phyloP scores from a whole-genome alignment of 2,113 vertebrate species.

The Falcunculus frontatus region DNA sequence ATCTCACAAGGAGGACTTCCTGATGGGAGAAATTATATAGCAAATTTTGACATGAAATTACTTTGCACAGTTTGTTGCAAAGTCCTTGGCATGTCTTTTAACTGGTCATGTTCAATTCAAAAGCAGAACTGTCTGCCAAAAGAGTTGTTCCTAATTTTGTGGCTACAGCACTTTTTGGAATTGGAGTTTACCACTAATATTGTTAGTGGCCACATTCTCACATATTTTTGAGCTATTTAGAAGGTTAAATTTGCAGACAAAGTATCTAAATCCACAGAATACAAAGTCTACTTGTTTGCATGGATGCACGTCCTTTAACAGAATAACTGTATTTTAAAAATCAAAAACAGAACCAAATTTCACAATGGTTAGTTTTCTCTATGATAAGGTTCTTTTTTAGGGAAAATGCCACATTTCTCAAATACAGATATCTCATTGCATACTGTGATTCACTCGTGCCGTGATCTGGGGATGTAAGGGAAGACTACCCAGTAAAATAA shows the following conservation, averaged over 20 bases:
- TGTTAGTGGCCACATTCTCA: background rate
- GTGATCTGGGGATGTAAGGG: background rate
- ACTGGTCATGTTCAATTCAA: background rate
- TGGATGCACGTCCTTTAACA: background rate
- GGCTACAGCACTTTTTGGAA: background rate
- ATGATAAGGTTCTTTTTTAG: background rate
- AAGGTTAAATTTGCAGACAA: background rate
- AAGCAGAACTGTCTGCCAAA: background rate
- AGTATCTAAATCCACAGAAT: background rate
- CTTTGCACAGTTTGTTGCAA: background rate
- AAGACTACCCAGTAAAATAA: background rate
- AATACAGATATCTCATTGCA: background rate
- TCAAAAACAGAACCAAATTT: background rate
- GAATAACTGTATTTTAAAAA: background rate
- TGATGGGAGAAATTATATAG: slow-evolving; percentile 12
- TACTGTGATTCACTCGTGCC: background rate
- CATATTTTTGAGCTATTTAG: background rate
- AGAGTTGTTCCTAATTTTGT: background rate
- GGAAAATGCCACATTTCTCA: background rate
- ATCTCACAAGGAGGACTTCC: background rate
- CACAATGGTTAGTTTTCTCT: background rate
- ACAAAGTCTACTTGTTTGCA: background rate
- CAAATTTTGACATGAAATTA: slow-evolving; percentile 27
- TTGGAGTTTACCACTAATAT: background rate
- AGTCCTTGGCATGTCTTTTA: slow-evolving; percentile 28